Evolutionary conservation across 2,888 invertebrate species (phyloP).

Genomic region (Amiota minor): DNA sequence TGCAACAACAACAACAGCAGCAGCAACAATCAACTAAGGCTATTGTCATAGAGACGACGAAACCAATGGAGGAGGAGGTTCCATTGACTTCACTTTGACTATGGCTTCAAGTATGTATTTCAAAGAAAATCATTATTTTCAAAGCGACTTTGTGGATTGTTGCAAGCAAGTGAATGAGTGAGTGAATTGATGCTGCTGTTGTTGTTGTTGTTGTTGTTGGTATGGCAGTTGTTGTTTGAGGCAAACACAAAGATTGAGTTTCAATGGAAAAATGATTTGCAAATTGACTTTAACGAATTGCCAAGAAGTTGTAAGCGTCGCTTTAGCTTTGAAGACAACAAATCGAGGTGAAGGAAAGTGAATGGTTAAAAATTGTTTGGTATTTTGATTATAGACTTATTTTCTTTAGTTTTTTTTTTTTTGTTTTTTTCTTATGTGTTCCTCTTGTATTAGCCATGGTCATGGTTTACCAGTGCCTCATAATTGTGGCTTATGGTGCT

Average conservation of each 20-base stretch:
- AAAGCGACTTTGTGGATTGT: slow-evolving; percentile 43
- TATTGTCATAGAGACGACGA: slow-evolving; percentile 8
- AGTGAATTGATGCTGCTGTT: background rate
- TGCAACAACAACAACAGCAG: too few species aligned
- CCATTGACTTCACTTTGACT: slow-evolving; percentile 28
- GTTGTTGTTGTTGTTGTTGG: slow-evolving; percentile 45
- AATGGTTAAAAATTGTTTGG: background rate
- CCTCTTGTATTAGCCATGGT: background rate
- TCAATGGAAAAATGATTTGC: slow-evolving; percentile 71
- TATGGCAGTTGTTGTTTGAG: background rate
- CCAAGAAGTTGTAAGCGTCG: slow-evolving; percentile 26
- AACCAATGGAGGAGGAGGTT: background rate
- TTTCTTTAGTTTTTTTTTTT: too few species aligned
- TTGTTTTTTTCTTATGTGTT: too few species aligned
- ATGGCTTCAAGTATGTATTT: slow-evolving; percentile 59
- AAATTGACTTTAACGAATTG: slow-evolving; percentile 71
- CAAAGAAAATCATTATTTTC: slow-evolving; percentile 69
- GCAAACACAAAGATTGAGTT: slow-evolving; percentile 61
- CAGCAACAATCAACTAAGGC: background rate
- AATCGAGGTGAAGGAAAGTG: background rate
- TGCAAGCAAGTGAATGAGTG: background rate
- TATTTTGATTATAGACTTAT: slow-evolving; percentile 7
- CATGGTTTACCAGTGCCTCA: background rate
- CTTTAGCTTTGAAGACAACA: background rate
- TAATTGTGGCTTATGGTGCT: too few species aligned